A percentile compares a stretch with the other conserved stretches of the same genome.
These are phyloP conservation scores for Salminus brasiliensis DNA, from an alignment of 2,113 vertebrate genomes.

Conservation along the genomic window DNA sequence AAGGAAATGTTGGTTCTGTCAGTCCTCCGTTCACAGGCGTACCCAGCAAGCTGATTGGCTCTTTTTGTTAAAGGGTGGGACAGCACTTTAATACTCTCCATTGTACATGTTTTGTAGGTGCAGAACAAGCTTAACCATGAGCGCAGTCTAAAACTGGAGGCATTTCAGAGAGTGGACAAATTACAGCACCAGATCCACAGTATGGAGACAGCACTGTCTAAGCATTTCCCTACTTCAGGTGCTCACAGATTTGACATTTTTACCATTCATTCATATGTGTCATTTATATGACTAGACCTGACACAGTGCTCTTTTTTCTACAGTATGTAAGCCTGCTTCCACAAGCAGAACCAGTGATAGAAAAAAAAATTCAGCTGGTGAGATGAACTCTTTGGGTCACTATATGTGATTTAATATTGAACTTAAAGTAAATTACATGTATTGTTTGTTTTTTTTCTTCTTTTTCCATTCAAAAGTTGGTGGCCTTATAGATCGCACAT, in stretches of 20 bases:
- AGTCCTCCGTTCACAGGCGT: too few relatives aligned
- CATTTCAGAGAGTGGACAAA: slow-evolving; percentile 74
- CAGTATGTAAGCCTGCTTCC: neutral
- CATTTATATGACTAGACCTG: neutral
- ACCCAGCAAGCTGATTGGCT: too few relatives aligned
- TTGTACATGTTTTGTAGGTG: slow-evolving; percentile 53
- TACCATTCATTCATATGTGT: neutral
- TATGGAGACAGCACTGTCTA: slow-evolving; percentile 52
- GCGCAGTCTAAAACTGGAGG: slow-evolving; percentile 72
- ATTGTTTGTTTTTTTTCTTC: neutral
- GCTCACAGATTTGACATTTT: neutral
- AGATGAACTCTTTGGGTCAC: neutral
- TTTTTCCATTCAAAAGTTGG: neutral
- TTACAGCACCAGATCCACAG: slow-evolving; percentile 69
- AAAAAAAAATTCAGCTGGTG: slow-evolving; percentile 6
- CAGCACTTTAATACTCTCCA: neutral
- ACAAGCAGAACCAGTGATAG: slow-evolving; percentile 8
- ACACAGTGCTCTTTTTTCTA: slow-evolving; percentile 1
- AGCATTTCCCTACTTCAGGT: slow-evolving; percentile 60
- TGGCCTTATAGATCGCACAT: slow-evolving; percentile 32
- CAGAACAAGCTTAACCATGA: slow-evolving; percentile 73
- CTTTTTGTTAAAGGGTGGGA: too few relatives aligned
- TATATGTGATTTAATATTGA: neutral
- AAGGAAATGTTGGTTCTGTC: too few relatives aligned
- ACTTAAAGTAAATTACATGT: neutral